Evolutionary conservation across 2,888 invertebrate genomes (phyloP).

Genomic region (Siphlonurus alternatus): DNA sequence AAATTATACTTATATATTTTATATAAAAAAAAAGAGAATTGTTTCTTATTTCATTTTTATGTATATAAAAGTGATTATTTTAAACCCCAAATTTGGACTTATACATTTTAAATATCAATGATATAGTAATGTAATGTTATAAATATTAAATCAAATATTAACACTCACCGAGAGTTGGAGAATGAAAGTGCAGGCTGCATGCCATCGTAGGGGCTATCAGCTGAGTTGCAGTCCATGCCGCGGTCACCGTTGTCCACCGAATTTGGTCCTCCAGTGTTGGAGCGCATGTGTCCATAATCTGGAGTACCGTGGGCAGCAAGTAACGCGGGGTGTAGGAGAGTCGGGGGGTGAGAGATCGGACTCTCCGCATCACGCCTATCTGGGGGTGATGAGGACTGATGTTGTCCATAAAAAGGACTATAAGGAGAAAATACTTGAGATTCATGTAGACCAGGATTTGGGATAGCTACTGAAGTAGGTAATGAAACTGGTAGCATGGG

Average conservation of each 20-base stretch:
- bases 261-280: slow-evolving; percentile 24
- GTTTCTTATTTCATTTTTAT: background rate
- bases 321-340: slow-evolving; percentile 70
- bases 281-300: slow-evolving; percentile 56
- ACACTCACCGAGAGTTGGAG: slow-evolving; percentile 33
- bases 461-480: slow-evolving; percentile 91
- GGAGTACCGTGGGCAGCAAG: slow-evolving; percentile 59
- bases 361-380: slow-evolving; percentile 40
- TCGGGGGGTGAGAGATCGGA: slow-evolving; percentile 62
- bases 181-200: slow-evolving; percentile 94
- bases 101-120: too few species aligned
- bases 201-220: slow-evolving; percentile 80
- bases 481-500: slow-evolving; percentile 76
- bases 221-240: slow-evolving; percentile 81
- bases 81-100: too few species aligned
- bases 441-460: slow-evolving; percentile 89
- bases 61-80: too few species aligned
- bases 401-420: slow-evolving; percentile 67
- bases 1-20: background rate
- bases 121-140: background rate
- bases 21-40: background rate
- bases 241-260: slow-evolving; percentile 70
- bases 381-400: slow-evolving; percentile 25
- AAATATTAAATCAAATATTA: background rate
- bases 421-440: slow-evolving; percentile 86